These are phyloP conservation scores for Palythoa heliodiscus DNA, from an alignment of 92 coral and sea anemone genomes.

Conservation along the genomic window DNA sequence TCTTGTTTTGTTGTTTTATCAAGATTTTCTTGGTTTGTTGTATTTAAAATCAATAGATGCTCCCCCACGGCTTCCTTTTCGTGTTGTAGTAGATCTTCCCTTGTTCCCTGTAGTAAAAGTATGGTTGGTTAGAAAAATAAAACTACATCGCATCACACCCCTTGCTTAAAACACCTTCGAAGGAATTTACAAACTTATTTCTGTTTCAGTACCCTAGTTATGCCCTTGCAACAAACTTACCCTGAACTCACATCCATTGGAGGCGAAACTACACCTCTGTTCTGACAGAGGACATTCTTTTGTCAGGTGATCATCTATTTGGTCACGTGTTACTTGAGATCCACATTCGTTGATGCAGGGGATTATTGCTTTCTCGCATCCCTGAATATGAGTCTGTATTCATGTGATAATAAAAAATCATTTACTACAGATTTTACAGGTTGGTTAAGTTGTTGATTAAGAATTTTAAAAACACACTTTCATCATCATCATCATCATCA, in stretches of 20 bases:
- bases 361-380: conserved; percentile 39
- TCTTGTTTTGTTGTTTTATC: background rate
- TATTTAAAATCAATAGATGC: conserved; percentile 49
- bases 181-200: background rate
- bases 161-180: background rate
- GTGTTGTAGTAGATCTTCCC: conserved; percentile 46
- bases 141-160: no score
- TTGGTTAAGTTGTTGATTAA: no score
- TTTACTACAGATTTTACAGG: no score
- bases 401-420: no score
- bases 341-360: conserved; percentile 58
- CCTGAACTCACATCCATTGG: conserved; percentile 56
- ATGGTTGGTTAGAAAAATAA: background rate
- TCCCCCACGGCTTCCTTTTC: conserved; percentile 14
- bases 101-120: conserved; percentile 49
- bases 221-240: conserved; percentile 22
- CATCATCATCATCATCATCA: no score
- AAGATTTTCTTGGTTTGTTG: background rate
- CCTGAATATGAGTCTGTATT: conserved; percentile 43
- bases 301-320: conserved; percentile 58
- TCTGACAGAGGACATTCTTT: conserved; percentile 56
- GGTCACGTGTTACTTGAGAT: conserved; percentile 55
- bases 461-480: no score
- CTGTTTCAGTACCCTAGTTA: background rate
- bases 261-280: conserved; percentile 39